Percentiles rank a stretch among this genome's conserved stretches.
Conservation (phyloP, 2,113 vertebrate species). For the Dicentrarchus labrax region DNA sequence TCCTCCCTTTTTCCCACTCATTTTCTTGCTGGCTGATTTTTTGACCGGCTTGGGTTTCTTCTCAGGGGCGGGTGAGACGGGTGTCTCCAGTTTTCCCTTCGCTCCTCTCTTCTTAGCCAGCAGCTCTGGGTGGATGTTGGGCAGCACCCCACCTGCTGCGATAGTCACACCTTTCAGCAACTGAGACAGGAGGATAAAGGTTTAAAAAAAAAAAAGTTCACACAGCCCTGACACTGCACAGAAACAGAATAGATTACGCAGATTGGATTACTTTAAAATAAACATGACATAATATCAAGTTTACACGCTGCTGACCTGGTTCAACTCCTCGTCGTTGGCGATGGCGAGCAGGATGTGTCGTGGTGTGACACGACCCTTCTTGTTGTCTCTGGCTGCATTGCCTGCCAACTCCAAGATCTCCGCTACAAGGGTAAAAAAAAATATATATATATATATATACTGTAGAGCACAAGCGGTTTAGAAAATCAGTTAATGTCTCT, state of each 20-base stretch:
- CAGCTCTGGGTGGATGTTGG: slow-evolving; percentile 97
- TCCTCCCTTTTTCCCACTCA: slow-evolving; percentile 88
- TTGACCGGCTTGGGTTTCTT: slow-evolving; percentile 93
- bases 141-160: slow-evolving; percentile 96
- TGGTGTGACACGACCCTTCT: slow-evolving; percentile 97
- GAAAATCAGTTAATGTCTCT: neutral
- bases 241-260: neutral
- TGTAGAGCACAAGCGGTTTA: neutral
- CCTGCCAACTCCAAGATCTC: slow-evolving; percentile 99
- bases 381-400: slow-evolving; percentile 98
- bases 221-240: neutral
- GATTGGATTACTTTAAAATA: neutral
- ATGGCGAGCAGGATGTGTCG: slow-evolving; percentile 97
- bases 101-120: slow-evolving; percentile 96
- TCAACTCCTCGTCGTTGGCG: slow-evolving; percentile 98
- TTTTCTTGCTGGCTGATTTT: slow-evolving; percentile 90
- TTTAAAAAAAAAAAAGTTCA: neutral
- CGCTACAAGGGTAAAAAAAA: slow-evolving; percentile 79
- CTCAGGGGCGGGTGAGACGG: slow-evolving; percentile 91
- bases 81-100: slow-evolving; percentile 96
- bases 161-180: slow-evolving; percentile 98
- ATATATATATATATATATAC: neutral
- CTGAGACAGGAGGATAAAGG: slow-evolving; percentile 74
- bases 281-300: neutral
- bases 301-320: slow-evolving; percentile 88